Percentiles rank a stretch among this genome's conserved stretches.
Conservation (phyloP, 1,140 invertebrate species). For the Paraescarpia echinospica region DNA sequence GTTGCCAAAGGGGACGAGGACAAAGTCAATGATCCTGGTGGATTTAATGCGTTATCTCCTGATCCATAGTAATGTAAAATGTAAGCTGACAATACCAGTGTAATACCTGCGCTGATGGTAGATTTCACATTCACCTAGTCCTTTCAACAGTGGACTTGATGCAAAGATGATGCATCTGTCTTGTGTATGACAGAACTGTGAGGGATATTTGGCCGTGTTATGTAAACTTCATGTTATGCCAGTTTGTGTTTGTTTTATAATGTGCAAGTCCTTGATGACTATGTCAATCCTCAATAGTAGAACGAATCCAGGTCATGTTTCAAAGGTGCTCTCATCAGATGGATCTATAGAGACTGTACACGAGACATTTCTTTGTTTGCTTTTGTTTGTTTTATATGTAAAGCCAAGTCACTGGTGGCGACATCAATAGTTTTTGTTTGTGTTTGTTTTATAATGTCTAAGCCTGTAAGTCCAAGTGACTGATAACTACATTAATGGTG, state of each 20-base stretch:
- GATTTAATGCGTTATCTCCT: not conserved
- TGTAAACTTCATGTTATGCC: not conserved
- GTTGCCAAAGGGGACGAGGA: not conserved
- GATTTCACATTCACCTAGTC: not conserved
- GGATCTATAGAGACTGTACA: too few species aligned
- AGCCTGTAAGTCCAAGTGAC: too few species aligned
- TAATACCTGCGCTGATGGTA: not conserved
- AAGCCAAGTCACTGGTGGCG: too few species aligned
- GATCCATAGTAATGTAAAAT: not conserved
- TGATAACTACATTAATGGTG: too few species aligned
- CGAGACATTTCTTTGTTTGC: too few species aligned
- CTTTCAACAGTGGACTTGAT: not conserved
- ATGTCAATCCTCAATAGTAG: not conserved
- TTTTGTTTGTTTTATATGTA: too few species aligned
- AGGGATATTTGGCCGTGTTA: not conserved
- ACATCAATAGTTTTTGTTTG: too few species aligned
- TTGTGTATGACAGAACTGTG: not conserved
- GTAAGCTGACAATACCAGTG: not conserved
- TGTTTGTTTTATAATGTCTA: too few species aligned
- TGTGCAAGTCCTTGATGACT: not conserved
- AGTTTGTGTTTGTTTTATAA: not conserved
- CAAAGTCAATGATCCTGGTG: not conserved
- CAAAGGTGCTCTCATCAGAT: not conserved
- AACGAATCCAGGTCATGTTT: too few species aligned
- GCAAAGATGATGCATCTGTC: not conserved